Evolutionary conservation across 30 jellyfish, hydroid and myxozoan genomes (phyloP), one percentile per base, ranked within the genome.

Genomic region (Rhopilema esculentum): DNA sequence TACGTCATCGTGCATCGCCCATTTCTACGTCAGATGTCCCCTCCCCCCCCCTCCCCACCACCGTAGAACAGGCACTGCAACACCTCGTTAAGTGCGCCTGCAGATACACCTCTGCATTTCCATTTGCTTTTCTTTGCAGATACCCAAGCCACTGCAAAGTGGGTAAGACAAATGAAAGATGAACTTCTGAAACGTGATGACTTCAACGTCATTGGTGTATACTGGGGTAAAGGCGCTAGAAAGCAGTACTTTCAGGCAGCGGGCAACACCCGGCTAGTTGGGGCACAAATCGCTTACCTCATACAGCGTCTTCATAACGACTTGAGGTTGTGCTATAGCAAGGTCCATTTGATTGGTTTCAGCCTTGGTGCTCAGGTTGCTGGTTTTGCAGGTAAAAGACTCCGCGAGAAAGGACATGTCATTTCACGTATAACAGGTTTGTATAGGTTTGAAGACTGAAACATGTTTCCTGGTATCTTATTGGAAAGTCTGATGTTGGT

Each of bases 371-470:
- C 93, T 6, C 99, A 94, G 9, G 72, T 66, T 18, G 89, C 92
- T 19, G 97, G 97, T 0, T 89, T 51, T 72, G 97, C 94, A 18
- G 99, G 99, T 7, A 81, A 91, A 49, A 68, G 67, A 52, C 83
- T 89, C 63, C 83, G 97, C n/a, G 25, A 79, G 49, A 80, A 71
- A 31, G 96, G 93, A 22, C 80, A 83, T 28, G 52, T 28, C 16
- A 52, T 94, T n/a, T 91, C 94, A 16, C 73, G 99, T 50, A 94
- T 94, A 25, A 89, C 99, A 82, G 99, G 99, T 94, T 71, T 26
- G 82, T 30, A n/a, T n/a, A n/a, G n/a, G n/a, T n/a, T n/a, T n/a
- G n/a, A n/a, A n/a, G n/a, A n/a, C n/a, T n/a, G n/a, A n/a, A n/a
- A n/a, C n/a, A n/a, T n/a, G n/a, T n/a, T n/a, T n/a, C n/a, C n/a